phyloP scores from a whole-genome alignment of 2,888 invertebrate species.

The Drosophila paranaensis region DNA sequence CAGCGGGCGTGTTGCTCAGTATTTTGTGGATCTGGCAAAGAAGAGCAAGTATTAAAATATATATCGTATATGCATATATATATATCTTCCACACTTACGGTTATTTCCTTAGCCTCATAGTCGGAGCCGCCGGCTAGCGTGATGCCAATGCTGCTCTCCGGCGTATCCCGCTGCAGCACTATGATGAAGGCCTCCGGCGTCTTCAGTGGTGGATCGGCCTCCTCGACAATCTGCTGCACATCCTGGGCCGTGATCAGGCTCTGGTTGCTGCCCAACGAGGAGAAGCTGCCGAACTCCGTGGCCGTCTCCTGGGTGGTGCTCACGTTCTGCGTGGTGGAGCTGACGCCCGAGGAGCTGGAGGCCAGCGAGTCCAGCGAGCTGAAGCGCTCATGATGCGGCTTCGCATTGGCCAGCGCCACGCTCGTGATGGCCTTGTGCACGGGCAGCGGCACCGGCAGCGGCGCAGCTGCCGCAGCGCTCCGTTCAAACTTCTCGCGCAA shows the following conservation, averaged over 20 bases:
- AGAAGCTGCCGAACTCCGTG: slow-evolving; percentile 85
- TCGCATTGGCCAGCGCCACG: slow-evolving; percentile 45
- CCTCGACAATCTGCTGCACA: slow-evolving; percentile 88
- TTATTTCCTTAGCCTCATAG: slow-evolving; percentile 96
- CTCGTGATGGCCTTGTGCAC: slow-evolving; percentile 44
- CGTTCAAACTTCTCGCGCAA: slow-evolving; percentile 84
- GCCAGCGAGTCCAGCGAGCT: slow-evolving; percentile 84
- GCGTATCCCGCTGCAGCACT: slow-evolving; percentile 88
- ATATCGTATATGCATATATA: neutral
- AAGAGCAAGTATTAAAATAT: neutral
- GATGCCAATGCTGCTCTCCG: slow-evolving; percentile 92
- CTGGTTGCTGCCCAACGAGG: slow-evolving; percentile 85
- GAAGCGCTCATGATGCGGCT: slow-evolving; percentile 83
- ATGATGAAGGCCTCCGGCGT: slow-evolving; percentile 88
- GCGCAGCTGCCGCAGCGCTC: slow-evolving; percentile 58
- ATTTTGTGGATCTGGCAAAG: slow-evolving; percentile 92
- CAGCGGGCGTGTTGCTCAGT: slow-evolving; percentile 93
- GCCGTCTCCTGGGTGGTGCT: slow-evolving; percentile 84
- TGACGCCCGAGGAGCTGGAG: slow-evolving; percentile 84
- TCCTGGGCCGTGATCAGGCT: slow-evolving; percentile 86
- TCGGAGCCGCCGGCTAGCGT: slow-evolving; percentile 95
- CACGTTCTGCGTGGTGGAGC: slow-evolving; percentile 83
- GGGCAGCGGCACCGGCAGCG: slow-evolving; percentile 11
- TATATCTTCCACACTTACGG: slow-evolving; percentile 86
- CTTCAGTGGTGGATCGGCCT: slow-evolving; percentile 88